A percentile compares a stretch with the other conserved stretches of the same genome.
These are phyloP conservation scores for Anoura caudifer DNA, from an alignment of 2,113 vertebrate species.

Conservation along the genomic window DNA sequence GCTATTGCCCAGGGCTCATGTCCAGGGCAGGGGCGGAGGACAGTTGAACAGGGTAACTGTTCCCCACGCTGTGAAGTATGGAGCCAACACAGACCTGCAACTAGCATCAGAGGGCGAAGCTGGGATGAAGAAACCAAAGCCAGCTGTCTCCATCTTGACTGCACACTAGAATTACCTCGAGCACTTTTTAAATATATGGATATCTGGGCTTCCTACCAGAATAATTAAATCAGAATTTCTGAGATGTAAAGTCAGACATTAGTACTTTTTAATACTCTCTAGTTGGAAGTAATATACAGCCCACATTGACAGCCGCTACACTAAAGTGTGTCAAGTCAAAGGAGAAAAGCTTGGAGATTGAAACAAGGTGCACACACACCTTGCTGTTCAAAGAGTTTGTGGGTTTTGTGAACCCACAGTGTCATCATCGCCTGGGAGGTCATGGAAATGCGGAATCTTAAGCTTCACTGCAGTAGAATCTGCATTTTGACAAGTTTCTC, in stretches of 20 bases:
- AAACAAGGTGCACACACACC: rapidly evolving
- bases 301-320: background rate
- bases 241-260: background rate
- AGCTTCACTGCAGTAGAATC: background rate
- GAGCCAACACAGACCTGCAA: background rate
- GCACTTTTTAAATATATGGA: background rate
- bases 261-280: background rate
- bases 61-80: background rate
- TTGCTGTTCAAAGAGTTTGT: background rate
- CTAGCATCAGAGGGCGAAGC: background rate
- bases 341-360: background rate
- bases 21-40: too few species aligned
- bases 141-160: background rate
- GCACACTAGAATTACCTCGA: background rate
- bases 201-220: background rate
- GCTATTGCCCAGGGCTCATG: background rate
- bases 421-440: background rate
- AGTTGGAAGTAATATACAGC: background rate
- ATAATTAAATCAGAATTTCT: background rate
- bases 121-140: background rate
- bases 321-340: background rate
- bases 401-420: background rate
- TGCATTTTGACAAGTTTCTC: background rate
- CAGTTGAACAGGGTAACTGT: background rate
- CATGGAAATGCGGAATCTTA: background rate